These are phyloP conservation scores for Zelleria hepariella DNA, from an alignment of 2,888 invertebrate species.

Conservation along the genomic window DNA sequence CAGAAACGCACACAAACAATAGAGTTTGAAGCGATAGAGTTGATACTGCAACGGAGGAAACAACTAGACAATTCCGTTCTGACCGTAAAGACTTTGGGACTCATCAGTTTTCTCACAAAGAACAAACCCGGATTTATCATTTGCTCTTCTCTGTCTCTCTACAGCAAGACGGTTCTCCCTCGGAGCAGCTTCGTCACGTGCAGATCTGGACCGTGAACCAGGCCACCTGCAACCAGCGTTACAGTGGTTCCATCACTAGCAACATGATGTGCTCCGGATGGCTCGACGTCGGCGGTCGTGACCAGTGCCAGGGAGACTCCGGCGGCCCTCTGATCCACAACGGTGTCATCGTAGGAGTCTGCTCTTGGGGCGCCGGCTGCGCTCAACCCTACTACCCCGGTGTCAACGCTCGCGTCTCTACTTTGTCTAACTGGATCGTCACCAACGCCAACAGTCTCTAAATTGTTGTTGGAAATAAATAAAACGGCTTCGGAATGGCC, in stretches of 20 bases:
- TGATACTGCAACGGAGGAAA: no score
- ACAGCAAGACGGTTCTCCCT: slow-evolving; percentile 5
- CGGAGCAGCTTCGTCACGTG: slow-evolving; percentile 11
- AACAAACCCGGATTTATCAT: neutral
- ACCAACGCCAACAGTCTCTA: neutral
- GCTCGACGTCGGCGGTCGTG: slow-evolving; percentile 11
- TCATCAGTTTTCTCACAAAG: neutral
- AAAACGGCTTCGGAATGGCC: no score
- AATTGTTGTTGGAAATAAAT: neutral
- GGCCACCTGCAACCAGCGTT: slow-evolving; percentile 6
- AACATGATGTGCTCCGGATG: slow-evolving; percentile 12
- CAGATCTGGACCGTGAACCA: slow-evolving; percentile 12
- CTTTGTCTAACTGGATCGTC: slow-evolving; percentile 5
- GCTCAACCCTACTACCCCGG: slow-evolving; percentile 8
- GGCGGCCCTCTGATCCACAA: slow-evolving; percentile 11
- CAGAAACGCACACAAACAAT: no score
- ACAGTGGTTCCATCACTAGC: slow-evolving; percentile 4
- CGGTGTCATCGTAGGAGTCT: slow-evolving; percentile 8
- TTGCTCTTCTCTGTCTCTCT: neutral
- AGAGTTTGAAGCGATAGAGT: no score
- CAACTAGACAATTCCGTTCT: slow-evolving; percentile 2
- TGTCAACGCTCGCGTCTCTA: slow-evolving; percentile 9
- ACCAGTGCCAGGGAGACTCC: slow-evolving; percentile 14
- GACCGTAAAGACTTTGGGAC: neutral
- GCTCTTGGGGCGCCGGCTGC: slow-evolving; percentile 8